Evolutionary conservation across 2,797 vertebrate genomes (phyloP).

Genomic region (Myotis planiceps): DNA sequence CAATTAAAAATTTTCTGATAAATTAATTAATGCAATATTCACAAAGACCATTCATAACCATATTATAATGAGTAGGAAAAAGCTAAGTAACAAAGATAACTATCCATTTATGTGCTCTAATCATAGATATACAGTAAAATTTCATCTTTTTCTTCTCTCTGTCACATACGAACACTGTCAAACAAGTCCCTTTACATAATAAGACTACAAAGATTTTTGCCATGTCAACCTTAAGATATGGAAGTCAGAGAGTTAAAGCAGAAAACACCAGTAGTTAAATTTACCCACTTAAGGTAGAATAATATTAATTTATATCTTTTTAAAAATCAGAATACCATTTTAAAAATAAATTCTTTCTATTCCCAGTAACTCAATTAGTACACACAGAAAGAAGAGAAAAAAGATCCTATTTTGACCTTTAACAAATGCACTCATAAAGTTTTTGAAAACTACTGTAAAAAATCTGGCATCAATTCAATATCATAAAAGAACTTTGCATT

Average conservation of each 20-base stretch:
- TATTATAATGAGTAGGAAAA: conserved; percentile 22
- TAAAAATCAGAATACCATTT: conserved; percentile 10
- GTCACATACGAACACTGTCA: not conserved
- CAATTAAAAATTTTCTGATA: conserved; percentile 61
- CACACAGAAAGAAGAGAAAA: not conserved
- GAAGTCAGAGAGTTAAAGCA: not conserved
- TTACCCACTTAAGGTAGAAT: conserved; percentile 5
- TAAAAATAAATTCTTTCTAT: conserved; percentile 29
- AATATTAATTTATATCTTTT: not conserved
- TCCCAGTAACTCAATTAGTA: not conserved
- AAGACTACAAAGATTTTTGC: conserved; percentile 22
- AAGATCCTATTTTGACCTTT: not conserved
- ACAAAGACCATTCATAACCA: conserved; percentile 40
- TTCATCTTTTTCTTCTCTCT: not conserved
- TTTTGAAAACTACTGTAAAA: conserved; percentile 1
- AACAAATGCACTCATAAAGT: not conserved
- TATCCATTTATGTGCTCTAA: not conserved
- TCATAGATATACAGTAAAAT: not conserved
- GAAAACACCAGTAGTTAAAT: not conserved
- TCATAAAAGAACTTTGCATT: not conserved
- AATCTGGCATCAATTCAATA: not conserved
- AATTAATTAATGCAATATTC: conserved; percentile 52
- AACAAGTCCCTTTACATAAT: not conserved
- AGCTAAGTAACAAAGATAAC: not conserved
- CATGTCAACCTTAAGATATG: conserved; percentile 22